Evolutionary conservation across 2,888 invertebrate species (phyloP).

Genomic region (Parnassius glacialis): DNA sequence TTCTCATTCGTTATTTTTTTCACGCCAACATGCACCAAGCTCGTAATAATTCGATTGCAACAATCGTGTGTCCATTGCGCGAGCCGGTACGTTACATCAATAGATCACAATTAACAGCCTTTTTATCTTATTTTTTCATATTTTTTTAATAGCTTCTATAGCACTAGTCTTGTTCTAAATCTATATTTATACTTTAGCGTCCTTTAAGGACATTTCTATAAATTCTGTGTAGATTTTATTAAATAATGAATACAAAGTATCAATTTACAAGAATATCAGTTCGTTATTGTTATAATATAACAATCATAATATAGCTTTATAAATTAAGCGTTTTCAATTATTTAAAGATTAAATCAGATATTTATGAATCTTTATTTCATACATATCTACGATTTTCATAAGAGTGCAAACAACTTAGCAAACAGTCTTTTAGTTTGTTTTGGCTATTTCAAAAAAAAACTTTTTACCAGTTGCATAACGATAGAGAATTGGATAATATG

Average conservation of each 20-base stretch:
- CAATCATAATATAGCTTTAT: background rate
- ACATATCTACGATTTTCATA: no score
- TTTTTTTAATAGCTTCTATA: constrained; percentile 23
- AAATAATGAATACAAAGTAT: constrained; percentile 12
- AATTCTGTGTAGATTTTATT: constrained; percentile 8
- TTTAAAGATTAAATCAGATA: no score
- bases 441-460: background rate
- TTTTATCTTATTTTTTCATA: constrained; percentile 55
- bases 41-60: constrained; percentile 20
- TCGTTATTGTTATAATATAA: background rate
- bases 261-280: constrained; percentile 1
- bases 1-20: background rate
- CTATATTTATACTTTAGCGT: constrained; percentile 17
- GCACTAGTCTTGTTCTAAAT: constrained; percentile 11
- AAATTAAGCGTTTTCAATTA: no score
- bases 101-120: constrained; percentile 75
- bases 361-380: no score
- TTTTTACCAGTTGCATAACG: background rate
- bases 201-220: constrained; percentile 19
- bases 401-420: no score
- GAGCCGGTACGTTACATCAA: constrained; percentile 61
- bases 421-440: constrained; percentile 9
- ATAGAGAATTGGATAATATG: background rate
- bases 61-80: constrained; percentile 56
- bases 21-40: constrained; percentile 15